phyloP scores from a whole-genome alignment of 2,113 vertebrate genomes.

The Orycteropus afer region DNA sequence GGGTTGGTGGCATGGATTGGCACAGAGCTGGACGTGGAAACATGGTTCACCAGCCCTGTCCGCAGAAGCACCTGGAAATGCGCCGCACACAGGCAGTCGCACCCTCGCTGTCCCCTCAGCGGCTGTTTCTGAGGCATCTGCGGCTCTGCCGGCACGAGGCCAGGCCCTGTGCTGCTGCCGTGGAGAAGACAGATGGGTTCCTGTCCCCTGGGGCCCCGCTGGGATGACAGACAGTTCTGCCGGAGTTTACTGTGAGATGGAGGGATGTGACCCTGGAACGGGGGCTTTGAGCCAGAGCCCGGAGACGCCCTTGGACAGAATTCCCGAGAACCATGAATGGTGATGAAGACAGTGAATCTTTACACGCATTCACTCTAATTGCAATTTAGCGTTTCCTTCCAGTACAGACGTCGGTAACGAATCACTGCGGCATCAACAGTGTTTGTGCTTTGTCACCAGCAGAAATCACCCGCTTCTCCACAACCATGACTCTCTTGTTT shows the following conservation, averaged over 20 bases:
- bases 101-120: fast-evolving
- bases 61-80: not conserved
- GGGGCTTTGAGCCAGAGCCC: not conserved
- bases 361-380: not conserved
- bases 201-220: not conserved
- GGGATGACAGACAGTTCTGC: not conserved
- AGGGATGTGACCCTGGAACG: not conserved
- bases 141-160: not conserved
- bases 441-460: too few species aligned
- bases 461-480: not conserved
- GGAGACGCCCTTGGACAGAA: not conserved
- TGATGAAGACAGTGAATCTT: not conserved
- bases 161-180: fast-evolving
- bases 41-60: not conserved
- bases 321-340: too few species aligned
- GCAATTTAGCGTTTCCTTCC: not conserved
- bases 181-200: too few species aligned
- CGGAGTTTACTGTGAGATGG: not conserved
- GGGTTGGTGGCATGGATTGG: not conserved
- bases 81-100: fast-evolving
- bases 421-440: fast-evolving
- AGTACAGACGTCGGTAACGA: not conserved
- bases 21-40: not conserved
- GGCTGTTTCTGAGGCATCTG: not conserved
- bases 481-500: too few species aligned